phyloP scores from a whole-genome alignment of 2,888 invertebrate genomes.

The Syrphus vitripennis region DNA sequence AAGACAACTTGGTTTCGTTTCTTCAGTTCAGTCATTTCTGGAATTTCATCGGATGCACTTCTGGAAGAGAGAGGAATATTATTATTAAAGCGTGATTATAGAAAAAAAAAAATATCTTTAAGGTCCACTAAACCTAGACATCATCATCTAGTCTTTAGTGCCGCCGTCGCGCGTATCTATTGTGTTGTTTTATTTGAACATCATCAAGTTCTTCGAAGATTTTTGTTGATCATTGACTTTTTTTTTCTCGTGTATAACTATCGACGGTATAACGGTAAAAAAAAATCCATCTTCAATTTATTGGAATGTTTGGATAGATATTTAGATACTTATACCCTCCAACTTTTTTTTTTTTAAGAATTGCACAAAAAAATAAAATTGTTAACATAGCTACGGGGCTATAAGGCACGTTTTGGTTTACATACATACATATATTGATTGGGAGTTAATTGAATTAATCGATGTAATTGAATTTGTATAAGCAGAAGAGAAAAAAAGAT shows the following conservation, averaged over 20 bases:
- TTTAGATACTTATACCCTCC: slow-evolving; percentile 15
- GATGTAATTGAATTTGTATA: slow-evolving; percentile 55
- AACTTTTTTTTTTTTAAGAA: slow-evolving; percentile 4
- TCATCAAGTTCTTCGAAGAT: slow-evolving; percentile 24
- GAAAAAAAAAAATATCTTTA: background rate
- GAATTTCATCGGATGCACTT: slow-evolving; percentile 71
- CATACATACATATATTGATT: too few species aligned
- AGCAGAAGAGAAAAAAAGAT: slow-evolving; percentile 20
- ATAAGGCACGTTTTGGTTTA: slow-evolving; percentile 41
- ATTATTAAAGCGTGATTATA: background rate
- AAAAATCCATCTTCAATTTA: slow-evolving; percentile 3
- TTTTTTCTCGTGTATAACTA: slow-evolving; percentile 26
- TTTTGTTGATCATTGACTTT: slow-evolving; percentile 48
- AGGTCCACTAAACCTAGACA: background rate
- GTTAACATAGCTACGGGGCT: slow-evolving; percentile 26
- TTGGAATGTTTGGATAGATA: slow-evolving; percentile 53
- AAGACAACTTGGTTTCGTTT: slow-evolving; percentile 67
- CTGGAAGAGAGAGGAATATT: slow-evolving; percentile 44
- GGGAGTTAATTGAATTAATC: slow-evolving; percentile 54
- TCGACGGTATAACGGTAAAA: slow-evolving; percentile 25
- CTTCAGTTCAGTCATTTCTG: slow-evolving; percentile 71
- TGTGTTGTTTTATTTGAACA: slow-evolving; percentile 32
- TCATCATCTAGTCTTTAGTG: background rate
- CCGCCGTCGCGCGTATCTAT: slow-evolving; percentile 45
- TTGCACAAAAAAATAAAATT: slow-evolving; percentile 9